Evolutionary conservation across 2,113 vertebrate species (phyloP).

Genomic region (Pipra filicauda): DNA sequence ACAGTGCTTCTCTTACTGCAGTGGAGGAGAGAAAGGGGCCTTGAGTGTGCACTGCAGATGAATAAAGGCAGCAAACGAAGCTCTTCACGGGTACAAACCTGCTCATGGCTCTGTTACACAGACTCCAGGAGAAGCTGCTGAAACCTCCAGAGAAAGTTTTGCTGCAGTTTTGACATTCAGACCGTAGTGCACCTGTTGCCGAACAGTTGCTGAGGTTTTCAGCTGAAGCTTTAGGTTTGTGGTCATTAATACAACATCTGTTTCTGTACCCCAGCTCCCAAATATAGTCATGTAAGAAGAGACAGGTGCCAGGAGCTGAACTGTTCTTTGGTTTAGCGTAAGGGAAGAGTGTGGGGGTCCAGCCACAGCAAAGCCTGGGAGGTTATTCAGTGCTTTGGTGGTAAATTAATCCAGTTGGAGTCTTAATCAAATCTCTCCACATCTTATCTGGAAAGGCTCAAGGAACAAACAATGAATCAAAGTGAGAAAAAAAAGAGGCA

Average conservation of each 20-base stretch:
- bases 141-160: neutral
- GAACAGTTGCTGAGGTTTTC: constrained; percentile 65
- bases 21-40: neutral
- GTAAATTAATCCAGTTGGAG: neutral
- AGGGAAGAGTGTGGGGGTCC: constrained; percentile 4
- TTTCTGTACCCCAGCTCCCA: neutral
- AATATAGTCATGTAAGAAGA: neutral
- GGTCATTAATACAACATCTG: constrained; percentile 51
- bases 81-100: neutral
- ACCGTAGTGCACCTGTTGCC: constrained; percentile 47
- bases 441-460: neutral
- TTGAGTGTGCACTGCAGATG: neutral
- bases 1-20: neutral
- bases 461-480: neutral
- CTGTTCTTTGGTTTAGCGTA: constrained; percentile 33
- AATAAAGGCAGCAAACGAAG: neutral
- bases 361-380: neutral
- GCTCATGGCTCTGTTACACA: neutral
- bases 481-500: neutral
- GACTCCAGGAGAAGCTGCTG: neutral
- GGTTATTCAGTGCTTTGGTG: constrained; percentile 10
- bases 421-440: constrained; percentile 13
- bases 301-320: constrained; percentile 61
- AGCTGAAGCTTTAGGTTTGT: constrained; percentile 38
- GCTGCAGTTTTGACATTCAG: neutral